Evolutionary conservation across 1,140 invertebrate genomes (phyloP), one percentile per base, ranked within the genome.

Genomic region (Oscheius sp.): DNA sequence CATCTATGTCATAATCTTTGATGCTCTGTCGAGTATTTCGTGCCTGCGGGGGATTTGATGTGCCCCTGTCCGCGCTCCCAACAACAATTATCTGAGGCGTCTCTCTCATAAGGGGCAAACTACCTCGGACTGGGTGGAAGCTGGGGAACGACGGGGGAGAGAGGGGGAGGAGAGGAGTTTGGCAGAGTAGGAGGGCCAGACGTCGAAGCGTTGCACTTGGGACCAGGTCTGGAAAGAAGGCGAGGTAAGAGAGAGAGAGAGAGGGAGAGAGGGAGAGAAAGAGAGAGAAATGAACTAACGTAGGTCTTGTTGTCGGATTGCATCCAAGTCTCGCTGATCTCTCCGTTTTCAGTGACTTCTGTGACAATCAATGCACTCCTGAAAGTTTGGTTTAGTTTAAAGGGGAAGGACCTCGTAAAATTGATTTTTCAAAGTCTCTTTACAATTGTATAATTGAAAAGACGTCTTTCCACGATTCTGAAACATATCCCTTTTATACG

Each of bases 151-250:
- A 4, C 49, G 49, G 28, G 15, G 15, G 49, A 26, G 15, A 4
- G 28, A 13, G 7, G 49, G 49, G 13, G 64, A 34, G 29, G 63
- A 45, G 10, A 61, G 42, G n/a, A 71, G 42, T 28, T 52, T 42
- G 2, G 81, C 81, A 32, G 80, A 74, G 62, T 80, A 83, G 0
- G 81, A 70, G 42, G 81, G 81, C 82, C 80, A 83, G 31, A 82
- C 67, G 26, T 77, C 77, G 31, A 72, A 80, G 2, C 61, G 68
- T 66, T 83, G 80, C 13, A 81, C 80, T 73, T 77, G 61, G n/a
- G 38, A 72, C 80, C 80, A 81, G 31, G 80, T 82, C 72, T 79
- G 69, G 67, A 79, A 73, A 58, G 34, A 49, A 79, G 18, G 15
- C 13, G 23, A 59, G 29, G 38, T 10, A 42, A n/a, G 38, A 42